Percentiles rank a stretch among this genome's conserved stretches.
Evolutionary conservation across 2,797 vertebrate genomes (phyloP).

Genomic region (Ctenosaura bakeri): DNA sequence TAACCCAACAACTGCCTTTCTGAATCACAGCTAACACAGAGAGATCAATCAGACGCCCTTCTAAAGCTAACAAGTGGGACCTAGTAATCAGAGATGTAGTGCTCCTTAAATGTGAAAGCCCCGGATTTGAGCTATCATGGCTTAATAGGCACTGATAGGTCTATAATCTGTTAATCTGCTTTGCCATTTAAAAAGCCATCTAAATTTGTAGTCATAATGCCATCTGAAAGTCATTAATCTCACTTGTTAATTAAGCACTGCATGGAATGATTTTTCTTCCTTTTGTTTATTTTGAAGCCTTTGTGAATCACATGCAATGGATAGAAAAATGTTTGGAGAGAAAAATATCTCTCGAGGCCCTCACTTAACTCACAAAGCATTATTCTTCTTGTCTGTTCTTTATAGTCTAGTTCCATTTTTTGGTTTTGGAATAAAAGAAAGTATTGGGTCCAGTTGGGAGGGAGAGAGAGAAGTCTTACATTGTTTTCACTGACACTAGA

Average conservation of each 20-base stretch:
- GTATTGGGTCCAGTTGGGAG: not conserved
- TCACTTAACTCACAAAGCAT: not conserved
- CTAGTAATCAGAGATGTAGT: not conserved
- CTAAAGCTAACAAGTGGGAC: not conserved
- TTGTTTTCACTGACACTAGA: conserved; percentile 54
- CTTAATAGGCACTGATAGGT: not conserved
- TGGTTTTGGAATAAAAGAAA: conserved; percentile 18
- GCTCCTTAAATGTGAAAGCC: not conserved
- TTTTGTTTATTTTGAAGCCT: conserved; percentile 21
- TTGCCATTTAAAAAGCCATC: not conserved
- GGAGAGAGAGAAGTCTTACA: rapidly evolving
- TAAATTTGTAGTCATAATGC: not conserved
- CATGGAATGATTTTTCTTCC: not conserved
- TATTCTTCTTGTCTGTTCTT: rapidly evolving
- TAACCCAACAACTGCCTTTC: not conserved
- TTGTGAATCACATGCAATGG: not conserved
- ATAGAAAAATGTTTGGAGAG: not conserved
- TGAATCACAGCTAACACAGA: not conserved
- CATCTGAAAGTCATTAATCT: not conserved
- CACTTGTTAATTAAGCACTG: not conserved
- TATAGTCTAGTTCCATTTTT: conserved; percentile 32
- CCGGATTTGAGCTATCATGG: not conserved
- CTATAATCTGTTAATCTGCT: not conserved
- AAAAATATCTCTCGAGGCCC: not conserved
- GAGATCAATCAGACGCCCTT: not conserved